These are phyloP conservation scores for Muscicapa striata DNA, from an alignment of 2,797 vertebrate genomes.

Conservation along the genomic window DNA sequence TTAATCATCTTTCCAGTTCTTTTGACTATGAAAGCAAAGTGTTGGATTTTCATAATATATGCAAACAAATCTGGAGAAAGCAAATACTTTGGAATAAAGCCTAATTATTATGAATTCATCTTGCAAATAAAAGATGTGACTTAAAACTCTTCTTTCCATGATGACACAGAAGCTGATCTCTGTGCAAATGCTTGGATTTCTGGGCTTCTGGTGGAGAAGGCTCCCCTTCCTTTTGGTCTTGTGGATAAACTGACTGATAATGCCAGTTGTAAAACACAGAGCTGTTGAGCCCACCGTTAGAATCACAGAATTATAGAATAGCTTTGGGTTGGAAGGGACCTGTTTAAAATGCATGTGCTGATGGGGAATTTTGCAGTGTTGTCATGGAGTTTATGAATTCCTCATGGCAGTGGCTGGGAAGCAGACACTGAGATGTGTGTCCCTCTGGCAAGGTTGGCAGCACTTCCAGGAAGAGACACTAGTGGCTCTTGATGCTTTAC, in stretches of 20 bases:
- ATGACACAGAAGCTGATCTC: neutral
- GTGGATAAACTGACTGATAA: neutral
- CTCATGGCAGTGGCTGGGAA: neutral
- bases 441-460: neutral
- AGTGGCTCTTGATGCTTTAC: neutral
- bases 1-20: neutral
- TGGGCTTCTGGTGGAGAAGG: neutral
- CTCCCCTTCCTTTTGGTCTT: neutral
- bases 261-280: neutral
- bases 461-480: neutral
- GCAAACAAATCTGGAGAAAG: neutral
- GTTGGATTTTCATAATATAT: neutral
- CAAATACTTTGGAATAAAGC: neutral
- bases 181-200: neutral
- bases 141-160: neutral
- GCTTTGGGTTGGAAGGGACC: neutral
- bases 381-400: neutral
- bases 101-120: neutral
- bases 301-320: neutral
- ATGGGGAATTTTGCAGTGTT: neutral
- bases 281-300: neutral
- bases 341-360: rapidly evolving
- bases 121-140: neutral
- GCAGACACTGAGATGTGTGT: neutral
- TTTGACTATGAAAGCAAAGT: neutral